Base-by-base conservation (phyloP, 1,140 invertebrate genomes). In the Drosophila suzukii region DNA sequence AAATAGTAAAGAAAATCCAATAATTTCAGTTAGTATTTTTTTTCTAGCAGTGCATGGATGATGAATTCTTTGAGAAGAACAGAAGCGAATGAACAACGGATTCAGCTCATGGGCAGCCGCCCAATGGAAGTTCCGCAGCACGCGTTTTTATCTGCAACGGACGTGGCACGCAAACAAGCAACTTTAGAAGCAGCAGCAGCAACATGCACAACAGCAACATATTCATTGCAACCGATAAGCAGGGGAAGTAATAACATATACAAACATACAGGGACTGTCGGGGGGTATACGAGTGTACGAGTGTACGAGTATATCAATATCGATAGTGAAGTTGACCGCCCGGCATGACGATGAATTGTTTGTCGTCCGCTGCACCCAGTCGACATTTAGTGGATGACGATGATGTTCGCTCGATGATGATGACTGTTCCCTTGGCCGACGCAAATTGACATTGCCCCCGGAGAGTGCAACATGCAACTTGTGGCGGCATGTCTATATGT, bases 71-170 rank as follows among this genome's bases (percentile, higher is more conserved):
- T 4, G 57, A 58, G 36, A 51, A 46, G 17, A 61, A 34, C 11
- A 13, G 10, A 46, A 24, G 17, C 44, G 44, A 46, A 24, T 10
- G 30, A 65, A 36, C 43, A 75, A 67, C 53, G 41, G 56, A 70
- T 67, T 54, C 51, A 65, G 67, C 46, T 75, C 62, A 55, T 58
- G 60, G 46, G 51, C 62, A 65, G 51, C 32, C 38, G 47, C 27
- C 24, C 65, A 56, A 54, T 79, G 72, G 67, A 80, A 84, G 81
- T 84, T 76, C 66, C 73, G 66, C 54, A 84, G 81, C 81, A 81
- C 71, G 82, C 78, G 71, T 88, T 88, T 86, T 88, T 86, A 86
- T 86, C 82, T 86, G 82, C 78, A 86, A 54, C 82, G 82, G 82
- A 86, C 82, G 82, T 86, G 62, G 78, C 53, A 85, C 57, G 76